Evolutionary conservation across 2,797 vertebrate genomes (phyloP), one percentile per base, ranked within the genome.

Genomic region (Smutsia temminckii): DNA sequence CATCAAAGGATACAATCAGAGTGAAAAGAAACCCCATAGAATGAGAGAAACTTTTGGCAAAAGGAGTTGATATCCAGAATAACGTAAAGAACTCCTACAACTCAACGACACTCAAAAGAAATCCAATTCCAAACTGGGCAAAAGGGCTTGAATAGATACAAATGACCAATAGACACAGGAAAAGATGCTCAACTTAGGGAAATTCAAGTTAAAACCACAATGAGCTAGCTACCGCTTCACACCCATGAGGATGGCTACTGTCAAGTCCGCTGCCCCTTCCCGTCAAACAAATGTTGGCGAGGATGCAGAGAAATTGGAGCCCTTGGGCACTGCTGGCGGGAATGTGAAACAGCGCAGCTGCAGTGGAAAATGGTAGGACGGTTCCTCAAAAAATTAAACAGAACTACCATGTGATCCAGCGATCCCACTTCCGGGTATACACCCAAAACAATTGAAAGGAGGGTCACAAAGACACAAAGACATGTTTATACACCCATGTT

Each of bases 281-380:
- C 46, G 2, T 46, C 14, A 17, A 83, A 32, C 37, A 40, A 34
- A 25, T 21, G 2, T 0, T 1, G 71, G 37, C 27, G 8, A 91
- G 34, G 87, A 55, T 4, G 14, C 2, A 9, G 53, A 59, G 59
- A 42, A 42, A 61, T 9, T 6, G 14, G 51, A 25, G 51, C 20
- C 8, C 10, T 20, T 0, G 5, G 25, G 29, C 12, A 17, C 21
- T 32, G 27, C 3, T 34, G 29, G 77, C 37, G 40, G 68, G 42
- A 57, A 3, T 3, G 55, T 23, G 25, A 53, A 40, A 18, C 21
- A 51, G 49, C 20, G 23, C 86, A 32, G 66, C 57, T 49, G 66
- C 4, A 51, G 29, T 46, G 18, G 69, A 37, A 46, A 71, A 14
- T 0, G 6, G 46, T 6, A 13, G 40, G 13, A 14, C 0, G 11